Percentiles rank a stretch among this genome's conserved stretches.
Evolutionary conservation across 2,797 vertebrate species (phyloP).

Genomic region (Cetoscarus ocellatus): DNA sequence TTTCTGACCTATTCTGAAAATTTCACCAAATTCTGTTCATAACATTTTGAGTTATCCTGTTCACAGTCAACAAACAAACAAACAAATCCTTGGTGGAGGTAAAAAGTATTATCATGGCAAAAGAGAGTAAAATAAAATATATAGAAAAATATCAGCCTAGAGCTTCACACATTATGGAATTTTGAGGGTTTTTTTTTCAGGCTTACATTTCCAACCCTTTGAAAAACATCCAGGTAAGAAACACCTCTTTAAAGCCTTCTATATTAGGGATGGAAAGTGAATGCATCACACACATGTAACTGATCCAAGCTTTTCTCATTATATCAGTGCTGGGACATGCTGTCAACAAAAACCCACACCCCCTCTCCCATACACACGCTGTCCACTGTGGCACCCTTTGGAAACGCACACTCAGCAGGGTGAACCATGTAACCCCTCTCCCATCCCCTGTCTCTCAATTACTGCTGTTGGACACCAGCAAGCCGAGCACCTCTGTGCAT

Average conservation of each 20-base stretch:
- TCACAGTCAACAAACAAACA: too few relatives aligned
- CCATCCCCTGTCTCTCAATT: slow-evolving; percentile 82
- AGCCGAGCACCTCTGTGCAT: slow-evolving; percentile 79
- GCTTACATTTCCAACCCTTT: too few relatives aligned
- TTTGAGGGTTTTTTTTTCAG: too few relatives aligned
- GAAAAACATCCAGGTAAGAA: too few relatives aligned
- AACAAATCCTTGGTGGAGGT: too few relatives aligned
- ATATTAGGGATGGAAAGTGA: not conserved
- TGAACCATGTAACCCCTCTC: slow-evolving; percentile 66
- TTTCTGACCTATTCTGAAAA: too few relatives aligned
- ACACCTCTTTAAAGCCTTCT: not conserved
- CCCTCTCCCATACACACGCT: slow-evolving; percentile 27
- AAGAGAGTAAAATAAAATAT: too few relatives aligned
- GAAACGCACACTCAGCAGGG: slow-evolving; percentile 61
- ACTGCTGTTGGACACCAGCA: slow-evolving; percentile 79
- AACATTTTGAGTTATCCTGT: too few relatives aligned
- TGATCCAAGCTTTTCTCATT: slow-evolving; percentile 37
- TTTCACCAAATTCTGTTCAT: too few relatives aligned
- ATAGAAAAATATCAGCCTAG: too few relatives aligned
- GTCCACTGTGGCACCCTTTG: slow-evolving; percentile 53
- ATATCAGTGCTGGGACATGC: slow-evolving; percentile 24
- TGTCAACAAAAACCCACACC: slow-evolving; percentile 37
- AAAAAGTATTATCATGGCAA: too few relatives aligned
- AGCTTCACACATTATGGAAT: too few relatives aligned
- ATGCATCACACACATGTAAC: not conserved